Percentiles rank a stretch among this genome's conserved stretches.
These are phyloP conservation scores for Hemibagrus guttatus DNA, from an alignment of 2,797 vertebrate genomes.

Conservation along the genomic window DNA sequence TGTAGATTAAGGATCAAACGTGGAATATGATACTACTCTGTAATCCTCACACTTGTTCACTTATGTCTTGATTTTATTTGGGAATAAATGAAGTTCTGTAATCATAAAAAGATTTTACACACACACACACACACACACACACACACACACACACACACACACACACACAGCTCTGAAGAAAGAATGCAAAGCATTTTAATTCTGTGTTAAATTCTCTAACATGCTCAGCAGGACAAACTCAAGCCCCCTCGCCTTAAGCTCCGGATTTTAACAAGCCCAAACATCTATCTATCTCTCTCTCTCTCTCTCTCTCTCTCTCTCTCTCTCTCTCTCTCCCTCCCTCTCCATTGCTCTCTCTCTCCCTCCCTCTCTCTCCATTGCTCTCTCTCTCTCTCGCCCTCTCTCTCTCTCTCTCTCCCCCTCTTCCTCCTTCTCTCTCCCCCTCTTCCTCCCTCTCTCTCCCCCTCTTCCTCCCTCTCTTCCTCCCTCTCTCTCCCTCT, in stretches of 20 bases:
- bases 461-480: neutral
- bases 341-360: neutral
- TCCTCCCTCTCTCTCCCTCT: neutral
- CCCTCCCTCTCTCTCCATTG: neutral
- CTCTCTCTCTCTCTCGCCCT: slow-evolving; percentile 10
- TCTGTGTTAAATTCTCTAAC: slow-evolving; percentile 79
- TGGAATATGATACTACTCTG: neutral
- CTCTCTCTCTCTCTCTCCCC: slow-evolving; percentile 3
- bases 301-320: neutral
- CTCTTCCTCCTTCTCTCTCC: neutral
- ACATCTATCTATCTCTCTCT: slow-evolving; percentile 24
- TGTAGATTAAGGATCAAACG: slow-evolving; percentile 5
- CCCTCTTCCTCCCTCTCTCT: slow-evolving; percentile 12
- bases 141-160: neutral
- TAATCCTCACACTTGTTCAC: neutral
- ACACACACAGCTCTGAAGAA: slow-evolving; percentile 56
- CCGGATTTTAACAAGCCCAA: slow-evolving; percentile 47
- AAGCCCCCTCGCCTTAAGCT: slow-evolving; percentile 67
- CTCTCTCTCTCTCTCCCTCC: slow-evolving; percentile 12
- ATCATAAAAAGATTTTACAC: neutral
- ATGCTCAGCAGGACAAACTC: slow-evolving; percentile 73
- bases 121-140: neutral
- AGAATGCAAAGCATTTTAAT: slow-evolving; percentile 75
- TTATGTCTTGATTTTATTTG: slow-evolving; percentile 15
- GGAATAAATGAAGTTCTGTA: slow-evolving; percentile 4